A percentile compares a stretch with the other conserved stretches of the same genome.
Evolutionary conservation across 2,113 vertebrate genomes (phyloP).

Genomic region (Caranx ignobilis): DNA sequence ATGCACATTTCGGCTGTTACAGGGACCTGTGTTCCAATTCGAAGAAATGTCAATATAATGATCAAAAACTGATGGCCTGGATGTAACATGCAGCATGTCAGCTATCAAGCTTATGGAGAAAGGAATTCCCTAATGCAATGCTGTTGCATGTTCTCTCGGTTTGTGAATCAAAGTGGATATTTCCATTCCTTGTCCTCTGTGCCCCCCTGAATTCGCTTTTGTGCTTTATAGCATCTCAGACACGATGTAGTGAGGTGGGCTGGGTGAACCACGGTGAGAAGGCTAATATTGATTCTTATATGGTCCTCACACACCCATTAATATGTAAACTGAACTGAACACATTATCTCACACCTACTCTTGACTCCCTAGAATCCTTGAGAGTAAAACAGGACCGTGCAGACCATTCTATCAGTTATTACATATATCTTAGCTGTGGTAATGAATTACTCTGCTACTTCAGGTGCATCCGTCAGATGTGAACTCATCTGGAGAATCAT

Average conservation of each 20-base stretch:
- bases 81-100: constrained; percentile 11
- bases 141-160: constrained; percentile 30
- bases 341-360: constrained; percentile 12
- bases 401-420: too few relatives aligned
- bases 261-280: constrained; percentile 30
- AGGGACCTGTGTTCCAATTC: constrained; percentile 19
- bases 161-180: constrained; percentile 31
- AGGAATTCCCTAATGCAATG: constrained; percentile 8
- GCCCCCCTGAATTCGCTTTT: constrained; percentile 15
- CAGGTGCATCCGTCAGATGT: constrained; percentile 13
- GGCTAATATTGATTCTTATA: constrained; percentile 55
- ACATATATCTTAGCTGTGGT: constrained; percentile 5
- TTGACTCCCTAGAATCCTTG: neutral
- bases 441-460: constrained; percentile 9
- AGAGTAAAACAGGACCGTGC: constrained; percentile 8
- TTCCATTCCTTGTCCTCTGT: constrained; percentile 11
- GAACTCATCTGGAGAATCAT: constrained; percentile 23
- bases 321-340: constrained; percentile 33
- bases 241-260: constrained; percentile 17
- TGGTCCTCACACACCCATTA: constrained; percentile 43
- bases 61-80: constrained; percentile 22
- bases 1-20: constrained; percentile 15
- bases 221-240: constrained; percentile 27
- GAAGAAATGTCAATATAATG: constrained; percentile 23
- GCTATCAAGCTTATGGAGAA: constrained; percentile 2